Base-by-base conservation (phyloP, 2,113 vertebrate species). In the Nerophis lumbriciformis region DNA sequence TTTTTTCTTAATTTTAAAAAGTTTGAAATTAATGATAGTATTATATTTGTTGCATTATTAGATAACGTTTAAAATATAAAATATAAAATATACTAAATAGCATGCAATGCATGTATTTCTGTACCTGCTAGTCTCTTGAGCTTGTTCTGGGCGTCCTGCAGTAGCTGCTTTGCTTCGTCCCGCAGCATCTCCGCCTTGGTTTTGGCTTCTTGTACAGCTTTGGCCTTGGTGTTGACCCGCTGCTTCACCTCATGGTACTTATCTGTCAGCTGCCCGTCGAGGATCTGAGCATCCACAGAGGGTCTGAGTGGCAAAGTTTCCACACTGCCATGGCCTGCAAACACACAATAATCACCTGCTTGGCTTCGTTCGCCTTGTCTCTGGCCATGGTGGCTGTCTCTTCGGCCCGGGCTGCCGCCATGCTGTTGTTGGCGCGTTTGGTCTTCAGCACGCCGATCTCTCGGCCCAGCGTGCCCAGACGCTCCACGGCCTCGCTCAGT, bases 401-500 rank as follows among this genome's bases (percentile, higher is more conserved):
- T 53, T 94, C 93, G 0, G 95, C 96, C 0, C 91, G 91, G 0
- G 93, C 91, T 0, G 93, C 94, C 1, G 91, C 93, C 88, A 98
- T 85, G 83, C 91, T 95, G 80, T 97, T 98, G 73, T 90, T 94
- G 60, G 94, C 95, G 0, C 93, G 85, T 77, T 97, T 95, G 77
- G 94, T 88, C 78, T 97, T 98, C 68, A 98, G 88, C 13, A 78
- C 79, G 0, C 90, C 93, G 0, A 93, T 90, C 63, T 96, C 90
- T 49, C 68, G 75, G 5, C 93, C 90, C 63, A 99, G 80, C 6
- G 82, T 78, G 28, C 72, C 86, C 11, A 94, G 81, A 14, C 88
- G 89, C 39, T 84, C 83, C 88, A 91, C 84, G 50, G 94, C 94
- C 0, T 91, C 90, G 0, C 73, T 87, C 72, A 99, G 87, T 48